Evolutionary conservation across 2,113 vertebrate species (phyloP).

Genomic region (Cairina moschata): DNA sequence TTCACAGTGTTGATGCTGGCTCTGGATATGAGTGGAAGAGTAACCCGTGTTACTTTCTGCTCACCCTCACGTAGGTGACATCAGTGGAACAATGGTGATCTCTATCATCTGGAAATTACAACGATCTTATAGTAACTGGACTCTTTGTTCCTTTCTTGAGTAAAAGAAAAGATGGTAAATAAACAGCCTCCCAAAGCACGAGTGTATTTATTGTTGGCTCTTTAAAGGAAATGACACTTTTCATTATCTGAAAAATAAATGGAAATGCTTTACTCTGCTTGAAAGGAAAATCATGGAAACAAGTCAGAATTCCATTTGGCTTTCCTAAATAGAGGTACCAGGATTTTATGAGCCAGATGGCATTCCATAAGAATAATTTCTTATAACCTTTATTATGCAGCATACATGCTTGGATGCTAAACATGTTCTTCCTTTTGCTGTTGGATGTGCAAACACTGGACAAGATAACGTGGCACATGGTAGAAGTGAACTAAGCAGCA

Average conservation of each 20-base stretch:
- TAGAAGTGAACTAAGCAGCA: not conserved
- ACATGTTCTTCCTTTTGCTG: not conserved
- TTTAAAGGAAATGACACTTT: not conserved
- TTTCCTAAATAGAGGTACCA: not conserved
- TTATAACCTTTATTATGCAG: not conserved
- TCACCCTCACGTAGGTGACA: not conserved
- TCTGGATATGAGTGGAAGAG: not conserved
- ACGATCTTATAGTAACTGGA: not conserved
- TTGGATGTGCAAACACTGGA: not conserved
- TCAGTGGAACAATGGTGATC: not conserved
- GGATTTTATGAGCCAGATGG: not conserved
- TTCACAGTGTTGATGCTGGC: not conserved
- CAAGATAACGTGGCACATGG: not conserved
- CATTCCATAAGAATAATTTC: not conserved
- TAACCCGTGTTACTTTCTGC: not conserved
- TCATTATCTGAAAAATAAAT: not conserved
- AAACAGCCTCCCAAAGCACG: not conserved
- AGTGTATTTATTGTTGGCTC: not conserved
- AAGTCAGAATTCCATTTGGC: not conserved
- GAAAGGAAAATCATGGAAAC: not conserved
- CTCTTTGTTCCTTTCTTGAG: not conserved
- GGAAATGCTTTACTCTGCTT: not conserved
- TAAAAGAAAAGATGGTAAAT: not conserved
- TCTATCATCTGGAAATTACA: not conserved
- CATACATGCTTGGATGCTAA: not conserved